Percentiles rank a stretch among this genome's conserved stretches.
Evolutionary conservation across 2,797 vertebrate species (phyloP).

Genomic region (Nasua narica): DNA sequence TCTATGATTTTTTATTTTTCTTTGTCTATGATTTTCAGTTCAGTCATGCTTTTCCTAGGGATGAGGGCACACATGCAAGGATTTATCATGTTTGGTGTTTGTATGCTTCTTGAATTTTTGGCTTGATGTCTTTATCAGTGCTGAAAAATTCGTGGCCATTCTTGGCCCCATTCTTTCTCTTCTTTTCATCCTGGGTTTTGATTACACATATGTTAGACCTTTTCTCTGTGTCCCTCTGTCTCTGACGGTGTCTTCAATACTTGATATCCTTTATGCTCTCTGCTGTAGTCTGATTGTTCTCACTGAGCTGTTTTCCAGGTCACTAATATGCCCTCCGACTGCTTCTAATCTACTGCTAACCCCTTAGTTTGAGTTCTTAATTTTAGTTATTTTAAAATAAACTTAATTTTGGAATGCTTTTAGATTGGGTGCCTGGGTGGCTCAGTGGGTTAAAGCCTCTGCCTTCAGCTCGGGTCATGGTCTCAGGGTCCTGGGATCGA

Average conservation of each 20-base stretch:
- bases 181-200: not conserved
- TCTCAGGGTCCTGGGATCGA: no score
- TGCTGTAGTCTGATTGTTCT: not conserved
- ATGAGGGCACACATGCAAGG: accelerated
- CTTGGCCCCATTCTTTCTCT: not conserved
- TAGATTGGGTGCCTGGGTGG: not conserved
- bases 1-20: not conserved
- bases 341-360: not conserved
- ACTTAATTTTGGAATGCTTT: not conserved
- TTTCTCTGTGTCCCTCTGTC: not conserved
- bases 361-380: not conserved
- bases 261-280: not conserved
- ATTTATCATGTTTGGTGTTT: not conserved
- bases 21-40: not conserved
- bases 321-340: not conserved
- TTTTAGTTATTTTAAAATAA: not conserved
- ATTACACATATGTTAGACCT: not conserved
- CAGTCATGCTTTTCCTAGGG: not conserved
- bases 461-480: no score
- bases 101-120: not conserved
- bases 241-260: not conserved
- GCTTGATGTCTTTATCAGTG: not conserved
- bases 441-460: no score
- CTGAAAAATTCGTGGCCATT: not conserved
- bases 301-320: not conserved